Evolutionary conservation across 2,888 invertebrate genomes (phyloP).

Genomic region (Cyaniris semiargus): DNA sequence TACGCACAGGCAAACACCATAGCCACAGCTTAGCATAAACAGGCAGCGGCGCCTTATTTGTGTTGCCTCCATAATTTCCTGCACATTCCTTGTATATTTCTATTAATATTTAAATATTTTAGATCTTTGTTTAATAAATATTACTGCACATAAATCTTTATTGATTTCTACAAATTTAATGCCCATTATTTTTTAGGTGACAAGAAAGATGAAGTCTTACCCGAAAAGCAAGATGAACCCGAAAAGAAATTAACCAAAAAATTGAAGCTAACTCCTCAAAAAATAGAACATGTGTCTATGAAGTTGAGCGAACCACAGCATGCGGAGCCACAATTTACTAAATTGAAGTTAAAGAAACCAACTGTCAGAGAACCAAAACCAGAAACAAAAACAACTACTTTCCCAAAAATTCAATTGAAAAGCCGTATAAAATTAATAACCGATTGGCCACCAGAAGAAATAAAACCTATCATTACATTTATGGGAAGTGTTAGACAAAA

Average conservation of each 20-base stretch:
- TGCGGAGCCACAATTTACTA: slow-evolving; percentile 81
- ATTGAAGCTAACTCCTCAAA: slow-evolving; percentile 69
- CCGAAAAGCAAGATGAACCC: slow-evolving; percentile 36
- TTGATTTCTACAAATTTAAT: background rate
- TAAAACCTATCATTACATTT: slow-evolving; percentile 74
- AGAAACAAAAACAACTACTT: slow-evolving; percentile 57
- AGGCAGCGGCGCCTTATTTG: too few species aligned
- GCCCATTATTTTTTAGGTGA: slow-evolving; percentile 6
- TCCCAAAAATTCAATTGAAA: slow-evolving; percentile 85
- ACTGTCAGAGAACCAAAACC: slow-evolving; percentile 69
- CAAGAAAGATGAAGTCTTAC: slow-evolving; percentile 42
- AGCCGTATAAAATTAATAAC: slow-evolving; percentile 83
- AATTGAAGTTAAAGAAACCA: slow-evolving; percentile 85
- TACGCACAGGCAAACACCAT: too few species aligned
- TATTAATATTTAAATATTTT: too few species aligned
- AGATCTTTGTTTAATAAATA: too few species aligned
- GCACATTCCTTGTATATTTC: too few species aligned
- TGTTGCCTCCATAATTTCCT: too few species aligned
- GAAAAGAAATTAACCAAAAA: slow-evolving; percentile 45
- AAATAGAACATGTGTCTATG: slow-evolving; percentile 81
- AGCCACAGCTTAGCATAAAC: too few species aligned
- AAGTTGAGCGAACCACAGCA: slow-evolving; percentile 82
- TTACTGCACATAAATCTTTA: background rate
- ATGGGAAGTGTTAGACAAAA: slow-evolving; percentile 80
- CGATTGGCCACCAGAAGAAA: slow-evolving; percentile 82